Evolutionary conservation across 1,140 invertebrate species (phyloP).

Genomic region (Rhopalosiphum padi): DNA sequence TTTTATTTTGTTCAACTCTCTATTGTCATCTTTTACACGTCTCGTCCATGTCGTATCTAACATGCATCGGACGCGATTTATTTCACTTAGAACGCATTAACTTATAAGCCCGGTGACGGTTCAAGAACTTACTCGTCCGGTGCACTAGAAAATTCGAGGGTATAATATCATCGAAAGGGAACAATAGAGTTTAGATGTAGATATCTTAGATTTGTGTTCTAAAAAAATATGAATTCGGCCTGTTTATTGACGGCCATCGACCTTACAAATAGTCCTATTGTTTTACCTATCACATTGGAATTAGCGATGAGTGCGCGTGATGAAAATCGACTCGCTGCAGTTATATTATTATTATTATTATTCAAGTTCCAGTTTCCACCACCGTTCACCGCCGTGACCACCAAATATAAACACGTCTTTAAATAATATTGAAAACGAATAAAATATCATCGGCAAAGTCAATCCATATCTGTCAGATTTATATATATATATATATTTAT

Average conservation of each 20-base stretch:
- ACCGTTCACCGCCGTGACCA: not conserved
- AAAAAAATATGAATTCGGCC: not conserved
- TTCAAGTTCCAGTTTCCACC: not conserved
- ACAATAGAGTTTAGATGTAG: slow-evolving; percentile 13
- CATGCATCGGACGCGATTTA: slow-evolving; percentile 30
- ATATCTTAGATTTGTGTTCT: slow-evolving; percentile 19
- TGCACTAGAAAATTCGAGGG: not conserved
- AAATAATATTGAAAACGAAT: not conserved
- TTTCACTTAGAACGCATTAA: slow-evolving; percentile 31
- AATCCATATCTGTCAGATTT: slow-evolving; percentile 23
- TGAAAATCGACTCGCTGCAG: not conserved
- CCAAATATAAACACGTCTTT: not conserved
- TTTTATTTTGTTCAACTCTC: not conserved
- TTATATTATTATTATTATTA: not conserved
- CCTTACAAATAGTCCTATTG: slow-evolving; percentile 4
- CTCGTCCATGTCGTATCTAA: not conserved
- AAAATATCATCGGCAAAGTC: not conserved
- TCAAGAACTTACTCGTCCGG: not conserved
- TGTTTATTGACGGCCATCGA: not conserved
- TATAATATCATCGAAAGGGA: not conserved
- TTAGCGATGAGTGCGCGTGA: not conserved
- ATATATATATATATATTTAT: slow-evolving; percentile 18
- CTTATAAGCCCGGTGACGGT: not conserved
- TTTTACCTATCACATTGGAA: not conserved
- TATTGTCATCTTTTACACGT: slow-evolving; percentile 21